Percentiles rank a stretch among this genome's conserved stretches.
Conservation (phyloP, 1,140 invertebrate genomes). For the Hyles vespertilio region DNA sequence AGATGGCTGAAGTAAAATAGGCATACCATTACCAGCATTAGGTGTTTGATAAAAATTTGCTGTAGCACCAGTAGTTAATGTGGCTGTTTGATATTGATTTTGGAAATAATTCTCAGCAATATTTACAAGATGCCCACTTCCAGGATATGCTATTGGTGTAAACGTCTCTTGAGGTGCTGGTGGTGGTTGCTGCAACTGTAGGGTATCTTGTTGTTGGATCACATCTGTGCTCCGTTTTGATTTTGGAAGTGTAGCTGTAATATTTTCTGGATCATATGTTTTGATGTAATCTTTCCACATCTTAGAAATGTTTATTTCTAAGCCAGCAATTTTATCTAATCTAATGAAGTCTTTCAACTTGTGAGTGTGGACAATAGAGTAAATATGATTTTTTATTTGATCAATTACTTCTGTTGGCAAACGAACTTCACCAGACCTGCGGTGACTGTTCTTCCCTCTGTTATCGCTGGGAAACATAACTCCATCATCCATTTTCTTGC, state of each 20-base stretch:
- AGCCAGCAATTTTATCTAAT: conserved; percentile 71
- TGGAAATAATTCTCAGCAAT: conserved; percentile 73
- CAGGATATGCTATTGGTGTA: conserved; percentile 59
- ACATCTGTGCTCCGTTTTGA: conserved; percentile 58
- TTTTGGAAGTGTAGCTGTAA: conserved; percentile 65
- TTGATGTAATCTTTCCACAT: conserved; percentile 78
- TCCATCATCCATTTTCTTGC: conserved; percentile 78
- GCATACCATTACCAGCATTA: conserved; percentile 58
- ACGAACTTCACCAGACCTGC: conserved; percentile 72
- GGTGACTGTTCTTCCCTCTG: conserved; percentile 71
- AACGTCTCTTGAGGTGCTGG: conserved; percentile 46
- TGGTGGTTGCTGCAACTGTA: conserved; percentile 26
- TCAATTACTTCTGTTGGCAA: conserved; percentile 72
- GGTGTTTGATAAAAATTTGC: conserved; percentile 65
- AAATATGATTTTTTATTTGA: conserved; percentile 77
- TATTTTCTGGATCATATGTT: conserved; percentile 73
- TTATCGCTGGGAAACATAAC: conserved; percentile 77
- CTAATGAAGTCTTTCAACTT: conserved; percentile 73
- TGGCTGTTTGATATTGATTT: conserved; percentile 59
- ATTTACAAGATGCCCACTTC: conserved; percentile 69
- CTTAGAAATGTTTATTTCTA: conserved; percentile 78
- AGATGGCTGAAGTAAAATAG: conserved; percentile 56
- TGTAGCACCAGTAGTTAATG: conserved; percentile 38
- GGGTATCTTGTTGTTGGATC: conserved; percentile 31
- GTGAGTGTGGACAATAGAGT: conserved; percentile 74